Evolutionary conservation across 2,797 vertebrate species (phyloP).

Genomic region (Malacoraja senta): DNA sequence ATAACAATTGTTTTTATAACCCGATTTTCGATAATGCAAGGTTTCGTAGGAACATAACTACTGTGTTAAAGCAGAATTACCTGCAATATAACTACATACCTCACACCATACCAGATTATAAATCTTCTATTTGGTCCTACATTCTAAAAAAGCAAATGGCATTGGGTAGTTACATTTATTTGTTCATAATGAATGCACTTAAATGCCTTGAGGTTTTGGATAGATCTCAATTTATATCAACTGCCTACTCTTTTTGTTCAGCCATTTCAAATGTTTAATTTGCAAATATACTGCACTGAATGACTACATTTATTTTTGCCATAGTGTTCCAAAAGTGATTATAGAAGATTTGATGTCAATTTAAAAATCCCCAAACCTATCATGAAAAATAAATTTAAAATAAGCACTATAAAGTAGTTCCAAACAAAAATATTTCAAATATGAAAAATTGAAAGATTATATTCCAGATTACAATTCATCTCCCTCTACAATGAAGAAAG

Average conservation of each 20-base stretch:
- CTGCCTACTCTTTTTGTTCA: slow-evolving; percentile 34
- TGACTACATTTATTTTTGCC: no score
- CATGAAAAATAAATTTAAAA: neutral
- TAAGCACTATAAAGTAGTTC: neutral
- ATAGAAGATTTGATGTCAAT: neutral
- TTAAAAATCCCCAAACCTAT: neutral
- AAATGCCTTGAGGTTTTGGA: slow-evolving; percentile 38
- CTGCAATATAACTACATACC: neutral
- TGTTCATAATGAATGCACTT: slow-evolving; percentile 24
- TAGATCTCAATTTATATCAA: slow-evolving; percentile 40
- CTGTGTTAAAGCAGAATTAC: no score
- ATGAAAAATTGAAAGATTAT: neutral
- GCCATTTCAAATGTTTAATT: neutral
- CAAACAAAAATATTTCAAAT: neutral
- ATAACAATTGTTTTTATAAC: no score
- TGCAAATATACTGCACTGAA: slow-evolving; percentile 20
- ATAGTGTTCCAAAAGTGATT: neutral
- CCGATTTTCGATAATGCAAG: no score
- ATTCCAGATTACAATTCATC: neutral
- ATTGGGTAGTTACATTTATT: neutral
- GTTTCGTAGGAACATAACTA: no score
- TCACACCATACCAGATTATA: neutral
- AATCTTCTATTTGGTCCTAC: neutral
- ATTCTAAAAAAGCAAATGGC: neutral
- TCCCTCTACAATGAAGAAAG: no score